Conservation (phyloP, 2,888 invertebrate genomes). For the Papilio gigon region DNA sequence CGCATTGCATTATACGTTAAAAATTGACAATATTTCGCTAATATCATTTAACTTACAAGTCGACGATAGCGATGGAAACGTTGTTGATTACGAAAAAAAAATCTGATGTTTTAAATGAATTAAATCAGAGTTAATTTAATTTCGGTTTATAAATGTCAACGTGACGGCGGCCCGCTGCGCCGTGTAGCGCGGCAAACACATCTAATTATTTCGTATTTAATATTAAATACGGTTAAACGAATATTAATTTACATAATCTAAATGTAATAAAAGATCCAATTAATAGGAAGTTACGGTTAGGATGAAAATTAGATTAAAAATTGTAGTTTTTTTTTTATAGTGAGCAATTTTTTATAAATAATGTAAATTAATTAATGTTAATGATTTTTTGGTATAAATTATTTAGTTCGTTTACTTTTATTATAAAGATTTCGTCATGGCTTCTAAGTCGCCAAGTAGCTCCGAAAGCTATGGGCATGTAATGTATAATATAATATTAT, state of each 20-base stretch:
- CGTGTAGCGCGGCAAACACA: background rate
- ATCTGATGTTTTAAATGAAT: background rate
- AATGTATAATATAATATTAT: too few relatives aligned
- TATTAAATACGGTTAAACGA: background rate
- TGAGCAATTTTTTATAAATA: background rate
- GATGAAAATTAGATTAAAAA: background rate
- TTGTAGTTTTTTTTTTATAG: background rate
- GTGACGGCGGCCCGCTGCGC: background rate
- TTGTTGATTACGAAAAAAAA: too few relatives aligned
- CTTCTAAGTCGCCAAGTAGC: too few relatives aligned
- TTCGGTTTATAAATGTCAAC: background rate
- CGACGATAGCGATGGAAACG: too few relatives aligned
- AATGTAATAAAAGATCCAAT: background rate
- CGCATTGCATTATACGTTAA: too few relatives aligned
- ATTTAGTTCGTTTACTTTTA: too few relatives aligned
- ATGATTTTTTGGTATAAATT: too few relatives aligned
- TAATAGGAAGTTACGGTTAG: background rate
- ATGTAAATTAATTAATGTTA: too few relatives aligned
- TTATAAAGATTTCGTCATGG: too few relatives aligned
- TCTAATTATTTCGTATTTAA: background rate
- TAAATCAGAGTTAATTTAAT: background rate
- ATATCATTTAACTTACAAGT: too few relatives aligned
- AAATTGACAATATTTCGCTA: too few relatives aligned
- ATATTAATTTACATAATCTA: conserved; percentile 5
- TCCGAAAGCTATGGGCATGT: too few relatives aligned